A percentile compares a stretch with the other conserved stretches of the same genome.
These are phyloP conservation scores for Cetoscarus ocellatus DNA, from an alignment of 2,797 vertebrate species.

Conservation along the genomic window DNA sequence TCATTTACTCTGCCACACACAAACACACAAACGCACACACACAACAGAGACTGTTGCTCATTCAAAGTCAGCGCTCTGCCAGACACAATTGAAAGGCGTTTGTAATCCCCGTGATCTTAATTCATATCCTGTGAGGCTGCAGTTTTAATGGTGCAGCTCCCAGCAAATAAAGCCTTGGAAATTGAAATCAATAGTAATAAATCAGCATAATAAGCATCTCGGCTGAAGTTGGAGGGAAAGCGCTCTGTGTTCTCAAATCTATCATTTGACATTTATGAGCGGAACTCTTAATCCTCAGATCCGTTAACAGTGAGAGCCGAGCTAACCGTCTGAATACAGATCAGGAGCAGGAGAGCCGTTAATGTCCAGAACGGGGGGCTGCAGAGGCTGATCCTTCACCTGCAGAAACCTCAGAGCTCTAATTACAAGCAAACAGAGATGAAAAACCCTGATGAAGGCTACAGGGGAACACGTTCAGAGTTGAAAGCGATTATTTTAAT, in stretches of 20 bases:
- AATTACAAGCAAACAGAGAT: slow-evolving; percentile 68
- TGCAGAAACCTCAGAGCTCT: slow-evolving; percentile 39
- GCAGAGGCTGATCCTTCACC: slow-evolving; percentile 40
- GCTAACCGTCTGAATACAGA: slow-evolving; percentile 45
- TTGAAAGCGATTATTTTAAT: slow-evolving; percentile 35
- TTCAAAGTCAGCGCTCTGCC: slow-evolving; percentile 58
- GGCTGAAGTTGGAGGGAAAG: slow-evolving; percentile 50
- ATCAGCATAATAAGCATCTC: slow-evolving; percentile 77
- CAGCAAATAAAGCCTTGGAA: slow-evolving; percentile 72
- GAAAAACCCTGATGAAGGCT: slow-evolving; percentile 51
- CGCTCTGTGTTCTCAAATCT: slow-evolving; percentile 61
- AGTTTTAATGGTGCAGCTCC: slow-evolving; percentile 67
- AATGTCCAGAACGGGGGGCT: slow-evolving; percentile 41
- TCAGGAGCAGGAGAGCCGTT: slow-evolving; percentile 36
- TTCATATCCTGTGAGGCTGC: slow-evolving; percentile 62
- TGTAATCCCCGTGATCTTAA: slow-evolving; percentile 71
- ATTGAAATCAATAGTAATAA: slow-evolving; percentile 81
- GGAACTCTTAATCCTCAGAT: slow-evolving; percentile 72
- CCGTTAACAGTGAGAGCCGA: slow-evolving; percentile 35
- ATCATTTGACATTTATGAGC: slow-evolving; percentile 75
- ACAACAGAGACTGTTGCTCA: slow-evolving; percentile 36
- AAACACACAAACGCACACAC: slow-evolving; percentile 19
- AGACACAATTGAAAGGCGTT: slow-evolving; percentile 65
- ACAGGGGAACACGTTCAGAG: slow-evolving; percentile 31
- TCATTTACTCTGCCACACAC: slow-evolving; percentile 49